Evolutionary conservation across 2,888 invertebrate species (phyloP), one percentile per base, ranked within the genome.

Genomic region (Griposia aprilina): DNA sequence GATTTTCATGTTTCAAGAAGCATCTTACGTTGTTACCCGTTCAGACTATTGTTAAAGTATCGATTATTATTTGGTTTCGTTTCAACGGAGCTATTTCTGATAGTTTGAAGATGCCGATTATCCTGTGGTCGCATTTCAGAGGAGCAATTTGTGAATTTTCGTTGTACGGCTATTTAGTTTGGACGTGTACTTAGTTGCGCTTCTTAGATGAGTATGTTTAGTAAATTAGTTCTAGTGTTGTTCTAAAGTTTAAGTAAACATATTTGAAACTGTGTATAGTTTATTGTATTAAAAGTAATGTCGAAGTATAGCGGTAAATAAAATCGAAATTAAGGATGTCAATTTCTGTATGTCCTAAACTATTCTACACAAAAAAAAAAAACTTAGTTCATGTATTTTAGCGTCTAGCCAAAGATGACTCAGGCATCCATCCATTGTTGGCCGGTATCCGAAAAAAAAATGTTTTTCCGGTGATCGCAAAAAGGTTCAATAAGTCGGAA

Each of bases 401-500:
- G 48, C 41, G 73, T 63, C 75, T 68, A 72, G 68, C 30, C 66
- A 76, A 66, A 65, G 23, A 79, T 86, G 78, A 81, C 23, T 84
- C 75, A 76, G 75, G n/a, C 26, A 66, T 10, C 20, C 13, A 65
- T 41, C 62, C 48, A 65, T 77, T 78, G 68, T 71, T 62, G 76
- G 79, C 48, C 20, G 20, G 55, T 52, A 63, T 26, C 66, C 66
- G 48, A 60, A 80, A 83, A 82, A 84, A 80, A 72, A 83, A 78
- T 67, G 71, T 71, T 80, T 87, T 87, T 83, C 77, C 78, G 76
- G 82, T 78, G 82, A 90, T 89, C 90, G 90, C 89, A 92, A 93
- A 86, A 92, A 93, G 89, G 94, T 93, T 94, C 93, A 96, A 95
- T 95, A 95, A 94, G 91, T 90, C 92, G 93, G 94, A 95, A 96